These are phyloP conservation scores for rat (Rattus norvegicus) DNA, from an alignment of 2,113 vertebrate species.

Conservation along the genomic window DNA sequence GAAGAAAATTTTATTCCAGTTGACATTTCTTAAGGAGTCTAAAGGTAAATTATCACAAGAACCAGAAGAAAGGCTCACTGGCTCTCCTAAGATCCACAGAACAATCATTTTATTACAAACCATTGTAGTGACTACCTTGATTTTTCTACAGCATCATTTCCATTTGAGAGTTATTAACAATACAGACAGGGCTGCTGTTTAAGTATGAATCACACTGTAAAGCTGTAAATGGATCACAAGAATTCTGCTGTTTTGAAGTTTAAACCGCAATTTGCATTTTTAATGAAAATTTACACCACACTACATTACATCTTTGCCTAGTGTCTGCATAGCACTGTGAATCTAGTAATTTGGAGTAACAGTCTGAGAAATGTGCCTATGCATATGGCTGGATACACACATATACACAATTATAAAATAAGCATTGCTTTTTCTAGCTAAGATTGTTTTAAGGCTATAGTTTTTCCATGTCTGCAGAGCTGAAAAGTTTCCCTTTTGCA, in stretches of 20 bases:
- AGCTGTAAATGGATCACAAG: background rate
- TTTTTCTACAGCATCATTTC: slow-evolving; percentile 22
- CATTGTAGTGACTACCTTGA: background rate
- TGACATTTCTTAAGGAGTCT: slow-evolving; percentile 62
- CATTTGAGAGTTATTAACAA: slow-evolving; percentile 40
- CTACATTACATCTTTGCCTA: slow-evolving; percentile 14
- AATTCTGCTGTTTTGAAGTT: slow-evolving; percentile 33
- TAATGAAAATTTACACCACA: background rate
- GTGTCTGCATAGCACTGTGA: background rate
- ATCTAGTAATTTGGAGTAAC: background rate
- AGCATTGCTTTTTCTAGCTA: background rate
- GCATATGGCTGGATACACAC: background rate
- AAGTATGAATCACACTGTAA: slow-evolving; percentile 10
- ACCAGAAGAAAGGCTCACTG: background rate
- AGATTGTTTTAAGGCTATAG: background rate
- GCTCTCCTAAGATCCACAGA: background rate
- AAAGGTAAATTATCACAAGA: slow-evolving; percentile 36
- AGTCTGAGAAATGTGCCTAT: background rate
- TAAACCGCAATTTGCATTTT: slow-evolving; percentile 45
- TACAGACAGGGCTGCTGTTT: background rate
- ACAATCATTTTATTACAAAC: slow-evolving; percentile 58
- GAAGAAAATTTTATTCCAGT: slow-evolving; percentile 53
- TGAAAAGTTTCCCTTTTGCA: slow-evolving; percentile 48
- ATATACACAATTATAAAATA: slow-evolving; percentile 23
- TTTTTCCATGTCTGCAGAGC: background rate